Percentiles rank a stretch among this genome's conserved stretches.
Conservation (phyloP, 2,888 invertebrate genomes). For the Deilephila elpenor region DNA sequence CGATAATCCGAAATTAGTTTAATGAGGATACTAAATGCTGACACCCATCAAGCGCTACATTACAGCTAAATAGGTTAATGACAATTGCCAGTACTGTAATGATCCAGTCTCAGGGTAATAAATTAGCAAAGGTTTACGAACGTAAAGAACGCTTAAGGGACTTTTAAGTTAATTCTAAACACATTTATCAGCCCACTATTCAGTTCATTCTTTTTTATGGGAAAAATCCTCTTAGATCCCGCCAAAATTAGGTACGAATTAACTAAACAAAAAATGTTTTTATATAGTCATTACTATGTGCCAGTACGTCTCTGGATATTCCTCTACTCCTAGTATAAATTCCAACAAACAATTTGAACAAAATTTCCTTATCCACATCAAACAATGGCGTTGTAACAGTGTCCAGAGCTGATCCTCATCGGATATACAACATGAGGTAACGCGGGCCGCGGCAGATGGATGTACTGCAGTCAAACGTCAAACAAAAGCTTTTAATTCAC, state of each 20-base stretch:
- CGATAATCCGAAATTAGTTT: background rate
- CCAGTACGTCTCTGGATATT: background rate
- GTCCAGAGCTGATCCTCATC: conserved; percentile 11
- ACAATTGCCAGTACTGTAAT: conserved; percentile 14
- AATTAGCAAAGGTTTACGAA: conserved; percentile 7
- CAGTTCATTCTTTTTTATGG: too few relatives aligned
- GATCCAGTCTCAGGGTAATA: conserved; percentile 1
- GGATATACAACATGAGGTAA: conserved; percentile 17
- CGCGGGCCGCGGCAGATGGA: background rate
- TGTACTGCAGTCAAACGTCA: conserved; percentile 18
- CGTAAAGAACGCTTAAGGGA: background rate
- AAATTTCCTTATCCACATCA: background rate
- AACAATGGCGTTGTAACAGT: conserved; percentile 21
- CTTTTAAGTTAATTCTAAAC: background rate
- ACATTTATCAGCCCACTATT: background rate
- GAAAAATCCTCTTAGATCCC: too few relatives aligned
- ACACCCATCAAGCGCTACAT: background rate
- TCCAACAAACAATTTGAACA: conserved; percentile 10
- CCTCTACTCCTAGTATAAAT: background rate
- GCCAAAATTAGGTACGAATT: too few relatives aligned
- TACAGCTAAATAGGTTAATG: conserved; percentile 15
- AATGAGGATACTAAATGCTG: conserved; percentile 2
- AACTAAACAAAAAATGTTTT: background rate
- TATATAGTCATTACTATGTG: background rate
- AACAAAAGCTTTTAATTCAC: conserved; percentile 27